Evolutionary conservation across 2,113 vertebrate genomes (phyloP), one percentile per base, ranked within the genome.

Genomic region (Syrmaticus mikado): DNA sequence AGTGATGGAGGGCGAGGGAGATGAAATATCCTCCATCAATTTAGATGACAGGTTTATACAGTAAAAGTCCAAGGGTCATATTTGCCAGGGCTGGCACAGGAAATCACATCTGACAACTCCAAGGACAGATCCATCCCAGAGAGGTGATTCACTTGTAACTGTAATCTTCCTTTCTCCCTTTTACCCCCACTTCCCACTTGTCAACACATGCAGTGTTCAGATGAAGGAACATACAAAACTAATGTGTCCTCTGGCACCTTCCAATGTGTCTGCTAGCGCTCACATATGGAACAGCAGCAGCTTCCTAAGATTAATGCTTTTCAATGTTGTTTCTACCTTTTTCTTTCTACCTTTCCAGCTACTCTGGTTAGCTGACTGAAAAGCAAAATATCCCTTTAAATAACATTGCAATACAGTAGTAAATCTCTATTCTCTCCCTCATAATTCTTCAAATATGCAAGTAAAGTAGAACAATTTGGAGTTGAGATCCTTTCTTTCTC

Each of bases 91-190:
- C 50, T 83, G 50, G 41, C 72, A 27, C 22, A 75, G 77, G 70
- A 94, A 68, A 61, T 81, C n/a, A 17, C 46, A 78, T 30, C 48
- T 15, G 3, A 43, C 65, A 83, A n/a, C 57, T 72, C 65, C 82
- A 82, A 68, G 32, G 70, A 43, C 22, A 55, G 19, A 36, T 64
- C 48, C 17, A 5, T 45, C 36, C 32, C 57, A 5, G 13, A 75
- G 50, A 94, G 17, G 46, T 55, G 32, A 66, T 43, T 78, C 61
- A 13, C 50, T 48, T 70, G 19, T 55, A 57, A 8, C 21, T 6
- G 12, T 7, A 8, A 8, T 34, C 41, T 18, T 70, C 45, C 4
- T 0, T 72, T 65, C 50, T 32, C 25, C 32, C 5, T 0, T 2
- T 58, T 8, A 11, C 19, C 24, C 36, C 12, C 1, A 1, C 40